A percentile compares a stretch with the other conserved stretches of the same genome.
Conservation (phyloP, 2,888 invertebrate genomes). For the Caenorhabditis sp. region DNA sequence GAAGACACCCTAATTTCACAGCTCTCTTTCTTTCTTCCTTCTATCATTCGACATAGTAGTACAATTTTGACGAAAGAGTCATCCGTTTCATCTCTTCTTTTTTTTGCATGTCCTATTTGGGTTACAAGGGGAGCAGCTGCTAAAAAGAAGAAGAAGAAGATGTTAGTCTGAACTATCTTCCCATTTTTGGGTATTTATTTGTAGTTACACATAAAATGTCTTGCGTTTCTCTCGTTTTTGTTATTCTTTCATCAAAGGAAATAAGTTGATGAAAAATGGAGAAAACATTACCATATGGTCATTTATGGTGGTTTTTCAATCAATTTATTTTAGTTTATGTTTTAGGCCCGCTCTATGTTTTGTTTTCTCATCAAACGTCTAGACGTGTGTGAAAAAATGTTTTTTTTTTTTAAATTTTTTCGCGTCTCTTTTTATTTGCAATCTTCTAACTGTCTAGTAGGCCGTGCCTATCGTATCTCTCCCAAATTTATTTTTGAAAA, state of each 20-base stretch:
- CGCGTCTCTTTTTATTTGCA: too few species aligned
- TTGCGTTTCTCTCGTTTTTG: slow-evolving; percentile 1
- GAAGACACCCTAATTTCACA: background rate
- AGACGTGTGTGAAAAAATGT: too few species aligned
- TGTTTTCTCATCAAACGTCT: too few species aligned
- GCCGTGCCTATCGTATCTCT: too few species aligned
- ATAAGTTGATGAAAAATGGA: background rate
- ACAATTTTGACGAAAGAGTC: slow-evolving; percentile 7
- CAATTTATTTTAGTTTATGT: background rate
- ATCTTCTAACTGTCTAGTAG: too few species aligned
- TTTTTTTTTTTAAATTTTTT: too few species aligned
- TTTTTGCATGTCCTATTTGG: slow-evolving; percentile 6
- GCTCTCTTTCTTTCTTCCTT: slow-evolving; percentile 9
- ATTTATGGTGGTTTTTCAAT: background rate
- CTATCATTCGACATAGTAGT: slow-evolving; percentile 30
- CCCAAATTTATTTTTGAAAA: too few species aligned
- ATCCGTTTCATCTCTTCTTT: slow-evolving; percentile 15
- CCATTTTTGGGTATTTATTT: background rate
- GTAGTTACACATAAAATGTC: background rate
- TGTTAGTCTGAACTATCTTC: background rate
- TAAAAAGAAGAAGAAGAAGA: too few species aligned
- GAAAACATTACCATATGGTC: slow-evolving; percentile 1
- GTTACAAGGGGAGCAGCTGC: slow-evolving; percentile 4
- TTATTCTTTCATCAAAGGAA: background rate
- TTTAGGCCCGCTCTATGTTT: too few species aligned